A percentile compares a stretch with the other conserved stretches of the same genome.
Evolutionary conservation across 2,888 invertebrate species (phyloP).

Genomic region (Baccha elongata): DNA sequence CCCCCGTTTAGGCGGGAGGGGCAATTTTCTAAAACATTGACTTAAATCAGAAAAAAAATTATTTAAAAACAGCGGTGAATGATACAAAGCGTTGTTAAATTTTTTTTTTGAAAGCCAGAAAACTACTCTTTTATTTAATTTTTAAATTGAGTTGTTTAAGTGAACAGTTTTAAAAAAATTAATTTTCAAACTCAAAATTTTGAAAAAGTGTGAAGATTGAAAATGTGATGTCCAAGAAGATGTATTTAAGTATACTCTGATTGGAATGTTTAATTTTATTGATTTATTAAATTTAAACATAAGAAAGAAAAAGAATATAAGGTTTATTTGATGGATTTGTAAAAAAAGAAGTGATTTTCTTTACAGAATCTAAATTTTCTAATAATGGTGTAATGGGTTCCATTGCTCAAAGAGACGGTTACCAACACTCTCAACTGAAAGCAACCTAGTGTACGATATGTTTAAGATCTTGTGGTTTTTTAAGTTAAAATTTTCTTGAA

Average conservation of each 20-base stretch:
- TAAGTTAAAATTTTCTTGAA: slow-evolving; percentile 33
- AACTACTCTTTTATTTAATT: no score
- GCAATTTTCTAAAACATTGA: slow-evolving; percentile 22
- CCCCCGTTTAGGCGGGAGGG: no score
- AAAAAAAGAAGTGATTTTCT: slow-evolving; percentile 8
- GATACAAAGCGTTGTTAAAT: slow-evolving; percentile 3
- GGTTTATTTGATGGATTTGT: slow-evolving; percentile 1
- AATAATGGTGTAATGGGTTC: slow-evolving; percentile 40
- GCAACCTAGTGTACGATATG: slow-evolving; percentile 13
- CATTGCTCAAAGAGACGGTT: slow-evolving; percentile 48
- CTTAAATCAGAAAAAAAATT: slow-evolving; percentile 22
- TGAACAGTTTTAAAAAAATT: no score
- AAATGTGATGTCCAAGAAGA: neutral
- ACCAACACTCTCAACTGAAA: slow-evolving; percentile 33
- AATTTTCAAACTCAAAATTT: slow-evolving; percentile 13
- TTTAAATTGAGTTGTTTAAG: no score
- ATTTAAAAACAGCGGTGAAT: slow-evolving; percentile 8
- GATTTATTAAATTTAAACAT: slow-evolving; percentile 27
- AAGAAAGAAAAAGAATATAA: slow-evolving; percentile 36
- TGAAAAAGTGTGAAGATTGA: neutral
- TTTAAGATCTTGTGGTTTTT: slow-evolving; percentile 14
- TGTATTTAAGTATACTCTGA: slow-evolving; percentile 28
- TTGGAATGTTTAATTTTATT: slow-evolving; percentile 41
- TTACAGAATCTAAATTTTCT: slow-evolving; percentile 6
- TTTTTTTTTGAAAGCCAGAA: no score